phyloP scores from a whole-genome alignment of 2,888 invertebrate genomes.

The Hylaea fasciaria region DNA sequence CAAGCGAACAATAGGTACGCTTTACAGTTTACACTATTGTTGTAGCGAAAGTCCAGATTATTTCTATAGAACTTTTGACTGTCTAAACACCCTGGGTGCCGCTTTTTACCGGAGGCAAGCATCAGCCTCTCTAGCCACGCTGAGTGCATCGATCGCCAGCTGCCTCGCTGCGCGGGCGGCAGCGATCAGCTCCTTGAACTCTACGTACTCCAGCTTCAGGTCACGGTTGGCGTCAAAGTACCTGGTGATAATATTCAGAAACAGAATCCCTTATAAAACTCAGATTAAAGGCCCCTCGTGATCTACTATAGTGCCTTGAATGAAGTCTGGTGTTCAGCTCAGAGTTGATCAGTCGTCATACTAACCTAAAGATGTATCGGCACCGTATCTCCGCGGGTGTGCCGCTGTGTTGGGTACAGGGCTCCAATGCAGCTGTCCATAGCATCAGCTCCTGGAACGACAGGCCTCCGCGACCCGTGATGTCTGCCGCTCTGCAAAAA shows the following conservation, averaged over 20 bases:
- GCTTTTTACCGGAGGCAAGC: constrained; percentile 59
- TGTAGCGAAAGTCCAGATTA: too few relatives aligned
- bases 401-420: constrained; percentile 86
- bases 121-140: constrained; percentile 83
- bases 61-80: too few relatives aligned
- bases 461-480: constrained; percentile 77
- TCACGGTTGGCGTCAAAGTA: constrained; percentile 85
- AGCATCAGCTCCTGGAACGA: constrained; percentile 84
- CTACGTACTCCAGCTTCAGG: constrained; percentile 79
- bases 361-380: constrained; percentile 87
- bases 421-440: constrained; percentile 87
- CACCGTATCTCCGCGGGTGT: constrained; percentile 88
- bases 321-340: not conserved
- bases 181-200: constrained; percentile 85
- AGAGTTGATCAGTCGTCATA: too few relatives aligned
- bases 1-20: too few relatives aligned
- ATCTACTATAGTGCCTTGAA: too few relatives aligned
- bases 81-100: not conserved
- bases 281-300: too few relatives aligned
- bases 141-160: constrained; percentile 78
- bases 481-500: constrained; percentile 83
- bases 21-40: too few relatives aligned
- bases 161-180: constrained; percentile 83
- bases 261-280: not conserved
- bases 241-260: constrained; percentile 56